Evolutionary conservation across 2,113 vertebrate species (phyloP).

Genomic region (Ranitomeya variabilis): DNA sequence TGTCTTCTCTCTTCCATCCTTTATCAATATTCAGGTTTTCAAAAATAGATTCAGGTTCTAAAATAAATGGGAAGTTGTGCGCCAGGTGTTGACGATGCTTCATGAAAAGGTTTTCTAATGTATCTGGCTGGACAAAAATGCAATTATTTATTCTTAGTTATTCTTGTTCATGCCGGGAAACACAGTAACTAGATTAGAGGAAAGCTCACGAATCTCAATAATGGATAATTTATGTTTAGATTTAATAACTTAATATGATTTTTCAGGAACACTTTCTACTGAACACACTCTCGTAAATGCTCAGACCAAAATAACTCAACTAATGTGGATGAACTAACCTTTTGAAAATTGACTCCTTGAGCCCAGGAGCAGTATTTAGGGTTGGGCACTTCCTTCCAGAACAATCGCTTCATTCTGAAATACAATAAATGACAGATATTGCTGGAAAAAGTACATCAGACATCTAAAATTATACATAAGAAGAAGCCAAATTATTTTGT

Average conservation of each 20-base stretch:
- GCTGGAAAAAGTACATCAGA: not conserved
- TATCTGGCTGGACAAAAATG: conserved; percentile 77
- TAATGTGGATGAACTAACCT: conserved; percentile 73
- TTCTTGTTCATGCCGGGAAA: not conserved
- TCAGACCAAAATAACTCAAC: not conserved
- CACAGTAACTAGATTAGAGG: conserved; percentile 20
- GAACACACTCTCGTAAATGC: not conserved
- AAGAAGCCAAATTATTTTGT: not conserved
- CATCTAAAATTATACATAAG: not conserved
- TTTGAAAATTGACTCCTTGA: conserved; percentile 88
- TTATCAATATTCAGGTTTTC: conserved; percentile 79
- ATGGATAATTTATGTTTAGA: not conserved
- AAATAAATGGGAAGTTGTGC: conserved; percentile 77
- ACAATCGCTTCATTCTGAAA: conserved; percentile 87
- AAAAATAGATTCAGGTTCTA: conserved; percentile 82
- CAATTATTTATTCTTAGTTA: conserved; percentile 42
- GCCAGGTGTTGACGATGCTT: conserved; percentile 71
- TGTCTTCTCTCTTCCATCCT: conserved; percentile 58
- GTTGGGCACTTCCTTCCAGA: conserved; percentile 95
- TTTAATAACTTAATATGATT: not conserved
- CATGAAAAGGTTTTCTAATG: conserved; percentile 82
- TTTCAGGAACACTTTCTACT: not conserved
- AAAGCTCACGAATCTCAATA: not conserved
- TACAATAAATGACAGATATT: conserved; percentile 4
- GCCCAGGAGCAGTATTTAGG: conserved; percentile 97